Conservation (phyloP, 2,797 vertebrate species). For the Sebastes baramenuke region DNA sequence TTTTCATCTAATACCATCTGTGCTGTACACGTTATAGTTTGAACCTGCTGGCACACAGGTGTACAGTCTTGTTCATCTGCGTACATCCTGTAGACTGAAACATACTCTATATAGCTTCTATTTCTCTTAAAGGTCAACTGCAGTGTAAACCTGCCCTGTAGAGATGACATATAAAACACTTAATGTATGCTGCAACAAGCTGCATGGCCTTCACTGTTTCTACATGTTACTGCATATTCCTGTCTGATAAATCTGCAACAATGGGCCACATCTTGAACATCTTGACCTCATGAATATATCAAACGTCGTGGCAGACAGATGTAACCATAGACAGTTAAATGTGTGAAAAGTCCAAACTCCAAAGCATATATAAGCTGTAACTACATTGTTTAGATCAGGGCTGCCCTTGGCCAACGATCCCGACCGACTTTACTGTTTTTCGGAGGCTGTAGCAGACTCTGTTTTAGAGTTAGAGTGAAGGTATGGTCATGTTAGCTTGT, state of each 20-base stretch:
- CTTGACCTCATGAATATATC: background rate
- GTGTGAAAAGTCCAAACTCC: background rate
- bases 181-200: background rate
- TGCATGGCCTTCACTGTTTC: constrained; percentile 8
- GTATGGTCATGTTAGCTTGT: no score
- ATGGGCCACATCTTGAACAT: background rate
- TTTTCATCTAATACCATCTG: constrained; percentile 9
- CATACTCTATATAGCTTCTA: constrained; percentile 4
- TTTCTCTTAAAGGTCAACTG: constrained; percentile 55
- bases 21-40: background rate
- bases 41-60: constrained; percentile 5
- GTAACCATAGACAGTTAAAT: background rate
- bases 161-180: background rate
- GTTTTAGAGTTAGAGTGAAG: no score
- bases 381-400: no score
- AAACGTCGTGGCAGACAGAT: background rate
- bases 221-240: background rate
- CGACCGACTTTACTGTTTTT: no score
- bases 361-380: background rate
- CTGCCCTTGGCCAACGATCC: no score
- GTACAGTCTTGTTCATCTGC: background rate
- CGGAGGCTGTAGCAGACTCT: no score
- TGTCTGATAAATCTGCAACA: background rate
- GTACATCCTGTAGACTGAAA: constrained; percentile 1
- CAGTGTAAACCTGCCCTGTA: constrained; percentile 2